These are phyloP conservation scores for Drosophila ercepeae DNA, from an alignment of 1,140 invertebrate genomes.

Conservation along the genomic window DNA sequence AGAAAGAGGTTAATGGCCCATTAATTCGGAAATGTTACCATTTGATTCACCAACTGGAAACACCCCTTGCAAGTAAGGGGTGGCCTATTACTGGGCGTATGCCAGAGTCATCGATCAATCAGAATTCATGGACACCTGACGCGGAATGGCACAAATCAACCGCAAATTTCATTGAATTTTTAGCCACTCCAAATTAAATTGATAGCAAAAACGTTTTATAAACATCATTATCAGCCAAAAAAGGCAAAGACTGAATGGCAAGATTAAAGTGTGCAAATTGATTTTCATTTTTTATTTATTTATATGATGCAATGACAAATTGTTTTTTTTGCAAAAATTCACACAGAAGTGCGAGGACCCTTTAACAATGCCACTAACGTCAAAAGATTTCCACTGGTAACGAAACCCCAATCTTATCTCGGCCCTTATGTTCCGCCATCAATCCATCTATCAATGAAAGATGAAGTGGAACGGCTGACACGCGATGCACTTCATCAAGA, in stretches of 20 bases:
- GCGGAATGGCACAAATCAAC: slow-evolving; percentile 22
- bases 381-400: background rate
- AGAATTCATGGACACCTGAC: background rate
- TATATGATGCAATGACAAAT: background rate
- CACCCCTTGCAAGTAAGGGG: slow-evolving; percentile 16
- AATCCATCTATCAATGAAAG: slow-evolving; percentile 34
- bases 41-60: background rate
- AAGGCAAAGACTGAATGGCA: background rate
- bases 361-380: background rate
- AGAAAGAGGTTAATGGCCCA: slow-evolving; percentile 12
- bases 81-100: background rate
- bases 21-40: slow-evolving; percentile 1
- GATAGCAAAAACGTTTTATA: slow-evolving; percentile 21
- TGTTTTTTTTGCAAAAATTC: background rate
- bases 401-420: slow-evolving; percentile 36
- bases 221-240: slow-evolving; percentile 29
- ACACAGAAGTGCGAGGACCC: background rate
- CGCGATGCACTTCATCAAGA: slow-evolving; percentile 44
- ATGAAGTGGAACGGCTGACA: slow-evolving; percentile 33
- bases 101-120: background rate
- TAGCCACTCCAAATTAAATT: slow-evolving; percentile 10
- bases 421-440: slow-evolving; percentile 16
- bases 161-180: slow-evolving; percentile 14
- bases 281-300: slow-evolving; percentile 2
- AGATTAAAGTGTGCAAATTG: slow-evolving; percentile 1